Percentiles rank a stretch among this genome's conserved stretches.
Evolutionary conservation across 2,888 invertebrate species (phyloP).

Genomic region (Diabrotica balteata): DNA sequence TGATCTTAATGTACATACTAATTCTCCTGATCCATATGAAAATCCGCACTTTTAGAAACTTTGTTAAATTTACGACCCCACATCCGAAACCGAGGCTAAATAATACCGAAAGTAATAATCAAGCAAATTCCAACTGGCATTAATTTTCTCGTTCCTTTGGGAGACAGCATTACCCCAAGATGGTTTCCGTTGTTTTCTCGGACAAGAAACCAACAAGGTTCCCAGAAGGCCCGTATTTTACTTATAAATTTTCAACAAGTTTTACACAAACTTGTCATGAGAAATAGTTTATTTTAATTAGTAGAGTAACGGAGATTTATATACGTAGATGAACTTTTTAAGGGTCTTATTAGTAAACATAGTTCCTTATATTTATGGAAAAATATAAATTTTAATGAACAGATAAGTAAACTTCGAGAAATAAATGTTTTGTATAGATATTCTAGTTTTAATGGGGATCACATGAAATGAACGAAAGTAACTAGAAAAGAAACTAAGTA

Average conservation of each 20-base stretch:
- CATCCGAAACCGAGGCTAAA: background rate
- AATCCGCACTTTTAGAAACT: background rate
- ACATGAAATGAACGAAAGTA: no score
- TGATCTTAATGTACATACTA: no score
- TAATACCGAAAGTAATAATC: constrained; percentile 9
- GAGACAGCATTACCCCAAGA: constrained; percentile 8
- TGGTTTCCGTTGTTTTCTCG: constrained; percentile 1
- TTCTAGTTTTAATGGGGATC: no score
- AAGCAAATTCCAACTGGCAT: constrained; percentile 7
- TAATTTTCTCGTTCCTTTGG: constrained; percentile 2
- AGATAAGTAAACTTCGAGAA: no score
- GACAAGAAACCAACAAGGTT: constrained; percentile 3
- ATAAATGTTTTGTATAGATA: no score
- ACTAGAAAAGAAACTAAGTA: no score
- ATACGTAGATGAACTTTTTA: no score
- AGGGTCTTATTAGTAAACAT: no score
- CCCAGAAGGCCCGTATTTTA: constrained; percentile 11
- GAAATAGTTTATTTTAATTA: background rate
- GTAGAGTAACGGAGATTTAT: no score
- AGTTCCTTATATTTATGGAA: no score
- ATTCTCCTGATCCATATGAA: background rate
- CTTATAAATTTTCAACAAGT: constrained; percentile 12
- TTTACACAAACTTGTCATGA: constrained; percentile 7
- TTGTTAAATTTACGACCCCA: background rate
- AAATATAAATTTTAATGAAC: no score